These are phyloP conservation scores for Caenorhabditis panamensis DNA, from an alignment of 2,888 invertebrate genomes.

Conservation along the genomic window DNA sequence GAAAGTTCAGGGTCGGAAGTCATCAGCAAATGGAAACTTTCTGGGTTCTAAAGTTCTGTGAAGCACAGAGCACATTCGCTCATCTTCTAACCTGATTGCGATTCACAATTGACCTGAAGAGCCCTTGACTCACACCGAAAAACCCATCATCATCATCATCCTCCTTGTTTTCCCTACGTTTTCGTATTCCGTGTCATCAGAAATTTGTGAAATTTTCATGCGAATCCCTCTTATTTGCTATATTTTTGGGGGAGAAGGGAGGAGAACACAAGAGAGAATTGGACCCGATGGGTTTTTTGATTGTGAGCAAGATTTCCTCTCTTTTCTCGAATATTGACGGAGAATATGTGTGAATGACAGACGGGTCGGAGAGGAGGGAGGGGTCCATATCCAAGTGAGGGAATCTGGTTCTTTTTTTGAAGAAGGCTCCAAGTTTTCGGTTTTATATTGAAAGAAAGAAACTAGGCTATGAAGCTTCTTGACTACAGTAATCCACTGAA, in stretches of 20 bases:
- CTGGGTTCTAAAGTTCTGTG: too few species aligned
- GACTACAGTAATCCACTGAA: too few species aligned
- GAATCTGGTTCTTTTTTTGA: background rate
- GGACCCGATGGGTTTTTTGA: background rate
- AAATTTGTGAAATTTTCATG: constrained; percentile 38
- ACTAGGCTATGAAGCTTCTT: too few species aligned
- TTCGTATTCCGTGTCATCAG: background rate
- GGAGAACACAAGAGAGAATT: background rate
- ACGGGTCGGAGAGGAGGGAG: constrained; percentile 10
- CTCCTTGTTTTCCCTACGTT: constrained; percentile 25
- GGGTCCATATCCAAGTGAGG: constrained; percentile 5
- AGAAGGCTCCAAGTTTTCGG: too few species aligned
- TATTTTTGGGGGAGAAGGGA: background rate
- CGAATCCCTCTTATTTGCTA: constrained; percentile 2
- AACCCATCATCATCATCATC: constrained; percentile 5
- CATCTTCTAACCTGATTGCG: constrained; percentile 24
- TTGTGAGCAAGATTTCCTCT: background rate
- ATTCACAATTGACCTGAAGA: constrained; percentile 48
- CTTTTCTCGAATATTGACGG: constrained; percentile 30
- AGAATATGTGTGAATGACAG: constrained; percentile 53
- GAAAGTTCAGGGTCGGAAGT: background rate
- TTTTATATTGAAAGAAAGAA: too few species aligned
- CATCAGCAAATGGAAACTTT: too few species aligned
- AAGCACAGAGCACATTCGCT: constrained; percentile 1
- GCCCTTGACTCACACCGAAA: constrained; percentile 45